Conservation (phyloP, 2,797 vertebrate species). For the Malacoraja senta region DNA sequence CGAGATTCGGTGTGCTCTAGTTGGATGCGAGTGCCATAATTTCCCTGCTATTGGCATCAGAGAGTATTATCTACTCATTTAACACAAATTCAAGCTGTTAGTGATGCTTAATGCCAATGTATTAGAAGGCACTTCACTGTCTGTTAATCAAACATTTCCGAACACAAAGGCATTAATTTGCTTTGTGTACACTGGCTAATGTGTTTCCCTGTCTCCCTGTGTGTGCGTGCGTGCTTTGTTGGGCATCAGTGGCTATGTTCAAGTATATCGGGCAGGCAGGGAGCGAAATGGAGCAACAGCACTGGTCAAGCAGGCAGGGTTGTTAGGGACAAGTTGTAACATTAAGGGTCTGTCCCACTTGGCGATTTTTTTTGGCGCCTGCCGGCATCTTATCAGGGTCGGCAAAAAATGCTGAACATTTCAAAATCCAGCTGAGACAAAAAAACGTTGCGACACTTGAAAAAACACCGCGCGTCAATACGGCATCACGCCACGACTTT, state of each 20-base stretch:
- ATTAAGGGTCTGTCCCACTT: too few species aligned
- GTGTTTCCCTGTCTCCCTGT: neutral
- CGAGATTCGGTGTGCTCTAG: too few species aligned
- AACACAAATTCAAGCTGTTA: neutral
- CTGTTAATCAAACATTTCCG: slow-evolving; percentile 16
- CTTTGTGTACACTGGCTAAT: slow-evolving; percentile 27
- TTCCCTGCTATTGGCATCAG: neutral
- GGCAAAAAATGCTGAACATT: too few species aligned
- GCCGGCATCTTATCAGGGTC: too few species aligned
- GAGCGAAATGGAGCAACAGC: too few species aligned
- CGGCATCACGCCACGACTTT: too few species aligned
- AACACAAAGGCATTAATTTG: slow-evolving; percentile 23
- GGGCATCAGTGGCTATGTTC: neutral
- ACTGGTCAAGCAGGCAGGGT: too few species aligned
- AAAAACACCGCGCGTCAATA: too few species aligned
- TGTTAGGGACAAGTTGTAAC: too few species aligned
- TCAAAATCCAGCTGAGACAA: too few species aligned
- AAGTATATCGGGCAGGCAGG: neutral
- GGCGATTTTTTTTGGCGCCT: too few species aligned
- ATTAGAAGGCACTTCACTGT: slow-evolving; percentile 30
- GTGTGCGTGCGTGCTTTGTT: neutral
- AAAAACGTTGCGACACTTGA: too few species aligned
- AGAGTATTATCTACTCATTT: neutral
- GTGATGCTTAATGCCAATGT: neutral
- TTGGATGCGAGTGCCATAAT: neutral